Evolutionary conservation across 2,797 vertebrate species (phyloP).

Genomic region (Thunnus albacares): DNA sequence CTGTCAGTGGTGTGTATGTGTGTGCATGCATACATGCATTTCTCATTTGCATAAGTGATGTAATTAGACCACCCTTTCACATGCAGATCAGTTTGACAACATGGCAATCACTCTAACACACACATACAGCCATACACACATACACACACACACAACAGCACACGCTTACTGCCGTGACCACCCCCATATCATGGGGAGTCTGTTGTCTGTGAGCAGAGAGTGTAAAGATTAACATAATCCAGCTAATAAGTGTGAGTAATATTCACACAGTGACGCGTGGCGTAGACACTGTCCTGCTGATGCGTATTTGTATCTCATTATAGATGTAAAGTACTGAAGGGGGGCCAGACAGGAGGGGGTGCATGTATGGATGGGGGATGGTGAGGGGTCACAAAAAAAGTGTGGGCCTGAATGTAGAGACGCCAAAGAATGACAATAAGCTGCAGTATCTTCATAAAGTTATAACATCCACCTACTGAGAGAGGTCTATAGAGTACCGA

Average conservation of each 20-base stretch:
- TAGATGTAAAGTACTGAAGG: slow-evolving; percentile 83
- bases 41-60: slow-evolving; percentile 84
- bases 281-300: slow-evolving; percentile 88
- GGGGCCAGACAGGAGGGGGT: slow-evolving; percentile 35
- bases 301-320: slow-evolving; percentile 91
- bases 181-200: slow-evolving; percentile 81
- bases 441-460: slow-evolving; percentile 41
- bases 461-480: slow-evolving; percentile 22
- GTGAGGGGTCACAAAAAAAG: slow-evolving; percentile 59
- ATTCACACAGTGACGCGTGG: slow-evolving; percentile 89
- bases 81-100: slow-evolving; percentile 86
- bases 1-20: slow-evolving; percentile 64
- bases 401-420: slow-evolving; percentile 43
- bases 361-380: slow-evolving; percentile 55
- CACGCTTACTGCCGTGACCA: slow-evolving; percentile 81
- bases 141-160: slow-evolving; percentile 56
- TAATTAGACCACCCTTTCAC: slow-evolving; percentile 84
- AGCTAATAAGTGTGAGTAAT: slow-evolving; percentile 90
- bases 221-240: slow-evolving; percentile 91
- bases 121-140: slow-evolving; percentile 51
- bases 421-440: slow-evolving; percentile 56
- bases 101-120: slow-evolving; percentile 80
- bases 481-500: slow-evolving; percentile 8
- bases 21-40: slow-evolving; percentile 59
- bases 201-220: slow-evolving; percentile 87